Evolutionary conservation across 2,888 invertebrate genomes (phyloP).

Genomic region (Thereva nobilitata): DNA sequence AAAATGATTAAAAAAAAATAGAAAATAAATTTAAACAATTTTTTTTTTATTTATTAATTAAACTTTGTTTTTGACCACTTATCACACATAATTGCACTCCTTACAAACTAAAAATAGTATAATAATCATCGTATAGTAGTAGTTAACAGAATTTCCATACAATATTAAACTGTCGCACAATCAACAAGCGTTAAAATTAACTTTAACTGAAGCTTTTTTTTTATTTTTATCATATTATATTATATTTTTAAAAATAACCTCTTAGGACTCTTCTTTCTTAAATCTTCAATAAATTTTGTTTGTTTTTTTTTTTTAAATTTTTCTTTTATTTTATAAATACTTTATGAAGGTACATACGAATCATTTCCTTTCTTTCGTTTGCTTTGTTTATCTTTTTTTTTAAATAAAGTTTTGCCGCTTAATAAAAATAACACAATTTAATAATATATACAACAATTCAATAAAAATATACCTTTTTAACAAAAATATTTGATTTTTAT

Average conservation of each 20-base stretch:
- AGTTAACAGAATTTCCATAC: slow-evolving; percentile 28
- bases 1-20: too few species aligned
- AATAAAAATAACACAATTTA: slow-evolving; percentile 15
- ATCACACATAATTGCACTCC: slow-evolving; percentile 29
- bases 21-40: too few species aligned
- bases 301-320: too few species aligned
- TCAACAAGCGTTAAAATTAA: slow-evolving; percentile 28
- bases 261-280: too few species aligned
- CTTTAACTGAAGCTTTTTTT: too few species aligned
- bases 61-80: slow-evolving; percentile 12
- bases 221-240: too few species aligned
- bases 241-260: too few species aligned
- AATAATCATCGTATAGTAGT: neutral
- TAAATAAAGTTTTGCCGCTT: slow-evolving; percentile 21
- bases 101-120: slow-evolving; percentile 2
- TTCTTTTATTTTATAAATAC: neutral
- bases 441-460: slow-evolving; percentile 23
- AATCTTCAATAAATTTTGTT: too few species aligned
- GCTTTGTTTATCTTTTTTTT: slow-evolving; percentile 10
- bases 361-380: slow-evolving; percentile 11
- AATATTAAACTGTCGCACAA: slow-evolving; percentile 17
- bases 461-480: slow-evolving; percentile 32
- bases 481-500: slow-evolving; percentile 25
- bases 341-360: slow-evolving; percentile 14
- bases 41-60: too few species aligned